Base-by-base conservation (phyloP, 2,888 invertebrate species). In the Scelioninae gen. 2 region DNA sequence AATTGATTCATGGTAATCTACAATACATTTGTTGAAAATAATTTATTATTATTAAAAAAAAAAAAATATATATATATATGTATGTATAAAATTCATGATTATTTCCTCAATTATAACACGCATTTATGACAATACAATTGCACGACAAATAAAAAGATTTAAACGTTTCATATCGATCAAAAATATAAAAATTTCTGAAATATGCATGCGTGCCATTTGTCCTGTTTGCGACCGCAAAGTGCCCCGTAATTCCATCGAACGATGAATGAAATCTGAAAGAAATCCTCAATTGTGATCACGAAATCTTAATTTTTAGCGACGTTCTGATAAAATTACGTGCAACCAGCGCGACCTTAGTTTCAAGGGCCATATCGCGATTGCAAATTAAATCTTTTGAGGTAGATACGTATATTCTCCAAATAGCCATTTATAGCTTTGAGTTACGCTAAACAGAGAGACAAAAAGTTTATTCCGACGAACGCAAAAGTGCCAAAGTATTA, bases 351-450 rank as follows among this genome's bases (percentile, higher is more conserved):
- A 80, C 79, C 78, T 64, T 61, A 76, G 58, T 58, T 69, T 69
- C 74, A 70, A 72, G 74, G 78, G 77, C 78, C 79, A 76, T 77
- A 53, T 77, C 74, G 73, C 78, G 77, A 81, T 83, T 83, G 81
- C 82, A 81, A 81, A 82, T 83, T 81, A 83, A 79, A 77, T 81
- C 61, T 78, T 81, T 81, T 85, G 85, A 86, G 85, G 85, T 86
- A 86, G 85, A 86, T 82, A 80, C 83, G 86, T 86, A 83, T 86
- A 86, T 85, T 83, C 82, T 85, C 83, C 83, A 81, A 82, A 82
- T 83, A 84, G 84, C 85, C 77, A 81, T 82, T 81, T 74, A 80
- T 78, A 85, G 84, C 84, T 81, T 82, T 76, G 78, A 82, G 80
- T 83, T 83, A 83, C 79, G 82, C 82, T 83, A 81, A 84, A 83